These are phyloP conservation scores for Leptinotarsa defecta DNA, from an alignment of 1,140 invertebrate genomes.

Conservation along the genomic window DNA sequence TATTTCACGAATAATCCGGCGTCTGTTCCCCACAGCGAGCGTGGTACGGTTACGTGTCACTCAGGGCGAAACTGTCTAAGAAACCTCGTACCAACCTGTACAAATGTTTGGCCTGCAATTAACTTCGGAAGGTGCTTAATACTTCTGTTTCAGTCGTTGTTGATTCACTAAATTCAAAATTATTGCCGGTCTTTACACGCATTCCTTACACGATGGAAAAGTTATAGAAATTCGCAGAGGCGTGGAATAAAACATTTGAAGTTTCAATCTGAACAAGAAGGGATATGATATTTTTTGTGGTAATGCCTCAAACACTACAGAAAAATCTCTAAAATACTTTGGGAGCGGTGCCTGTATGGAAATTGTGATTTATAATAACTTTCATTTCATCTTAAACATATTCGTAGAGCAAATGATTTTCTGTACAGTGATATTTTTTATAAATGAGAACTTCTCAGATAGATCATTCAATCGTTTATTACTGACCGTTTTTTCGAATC, in stretches of 20 bases:
- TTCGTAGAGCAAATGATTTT: too few species aligned
- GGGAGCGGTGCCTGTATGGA: too few species aligned
- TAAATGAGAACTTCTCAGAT: too few species aligned
- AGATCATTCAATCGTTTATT: too few species aligned
- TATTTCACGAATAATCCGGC: slow-evolving; percentile 44
- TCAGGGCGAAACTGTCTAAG: slow-evolving; percentile 29
- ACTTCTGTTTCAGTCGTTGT: slow-evolving; percentile 33
- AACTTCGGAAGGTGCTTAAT: slow-evolving; percentile 36
- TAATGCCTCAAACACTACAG: too few species aligned
- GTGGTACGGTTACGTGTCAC: slow-evolving; percentile 33
- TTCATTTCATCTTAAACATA: too few species aligned
- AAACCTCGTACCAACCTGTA: slow-evolving; percentile 42
- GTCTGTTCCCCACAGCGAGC: slow-evolving; percentile 20
- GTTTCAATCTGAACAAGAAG: too few species aligned
- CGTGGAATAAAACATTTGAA: neutral
- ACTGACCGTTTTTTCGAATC: too few species aligned
- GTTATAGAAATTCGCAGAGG: slow-evolving; percentile 9
- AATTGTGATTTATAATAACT: too few species aligned
- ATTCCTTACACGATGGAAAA: neutral
- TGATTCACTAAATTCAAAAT: slow-evolving; percentile 17
- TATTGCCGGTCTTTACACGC: slow-evolving; percentile 10
- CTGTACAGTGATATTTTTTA: too few species aligned
- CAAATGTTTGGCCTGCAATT: slow-evolving; percentile 39
- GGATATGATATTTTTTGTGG: too few species aligned
- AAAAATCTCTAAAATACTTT: too few species aligned